phyloP scores from a whole-genome alignment of 2,888 invertebrate species.

The Fragum whitleyi region DNA sequence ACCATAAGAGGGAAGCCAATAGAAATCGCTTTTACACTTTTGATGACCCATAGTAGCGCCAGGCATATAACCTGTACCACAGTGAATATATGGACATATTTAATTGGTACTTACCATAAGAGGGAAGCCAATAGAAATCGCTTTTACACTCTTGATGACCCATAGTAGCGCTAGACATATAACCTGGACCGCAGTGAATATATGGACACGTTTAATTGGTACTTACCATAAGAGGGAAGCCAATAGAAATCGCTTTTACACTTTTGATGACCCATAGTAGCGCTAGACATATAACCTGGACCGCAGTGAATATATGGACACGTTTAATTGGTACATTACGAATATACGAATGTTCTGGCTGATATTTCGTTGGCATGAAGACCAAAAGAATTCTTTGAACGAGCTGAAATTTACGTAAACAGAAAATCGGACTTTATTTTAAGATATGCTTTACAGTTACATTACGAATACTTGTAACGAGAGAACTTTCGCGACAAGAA shows the following conservation, averaged over 20 bases:
- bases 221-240: constrained; percentile 96
- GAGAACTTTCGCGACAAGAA: too few relatives aligned
- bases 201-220: constrained; percentile 88
- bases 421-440: too few relatives aligned
- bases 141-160: constrained; percentile 90
- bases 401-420: constrained; percentile 88
- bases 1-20: constrained; percentile 98
- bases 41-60: constrained; percentile 84
- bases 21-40: constrained; percentile 94
- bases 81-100: constrained; percentile 87
- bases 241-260: constrained; percentile 95
- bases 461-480: too few relatives aligned
- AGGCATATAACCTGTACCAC: constrained; percentile 84
- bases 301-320: constrained; percentile 85
- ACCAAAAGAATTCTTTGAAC: constrained; percentile 97
- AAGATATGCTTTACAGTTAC: too few relatives aligned
- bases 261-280: constrained; percentile 87
- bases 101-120: constrained; percentile 91
- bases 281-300: constrained; percentile 84
- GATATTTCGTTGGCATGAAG: constrained; percentile 99
- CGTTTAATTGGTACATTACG: constrained; percentile 97
- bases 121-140: constrained; percentile 97
- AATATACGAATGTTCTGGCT: constrained; percentile 98
- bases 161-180: constrained; percentile 84
- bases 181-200: constrained; percentile 85